Percentiles rank a stretch among this genome's conserved stretches.
phyloP scores from a whole-genome alignment of 2,797 vertebrate genomes.

The Acrossocheilus fasciatus region DNA sequence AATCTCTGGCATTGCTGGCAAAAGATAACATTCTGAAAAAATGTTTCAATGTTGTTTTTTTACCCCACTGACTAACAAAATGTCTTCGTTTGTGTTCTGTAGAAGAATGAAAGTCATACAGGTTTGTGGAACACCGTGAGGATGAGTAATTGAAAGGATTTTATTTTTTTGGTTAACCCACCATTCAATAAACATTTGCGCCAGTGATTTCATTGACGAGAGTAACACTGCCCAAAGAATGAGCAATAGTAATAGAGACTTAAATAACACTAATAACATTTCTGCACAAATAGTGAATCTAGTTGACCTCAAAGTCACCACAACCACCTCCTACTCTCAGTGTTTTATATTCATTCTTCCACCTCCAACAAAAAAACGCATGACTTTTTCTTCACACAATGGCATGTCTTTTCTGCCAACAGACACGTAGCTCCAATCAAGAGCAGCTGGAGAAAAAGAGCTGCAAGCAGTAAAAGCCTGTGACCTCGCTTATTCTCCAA shows the following conservation, averaged over 20 bases:
- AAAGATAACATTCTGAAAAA: too few relatives aligned
- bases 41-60: neutral
- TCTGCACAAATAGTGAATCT: neutral
- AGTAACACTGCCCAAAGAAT: neutral
- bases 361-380: neutral
- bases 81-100: neutral
- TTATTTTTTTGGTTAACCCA: neutral
- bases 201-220: neutral
- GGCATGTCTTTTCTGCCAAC: conserved; percentile 21
- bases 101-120: neutral
- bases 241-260: neutral
- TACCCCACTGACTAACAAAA: neutral
- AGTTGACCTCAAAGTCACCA: neutral
- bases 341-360: conserved; percentile 19
- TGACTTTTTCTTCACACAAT: neutral
- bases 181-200: neutral
- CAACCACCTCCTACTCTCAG: neutral
- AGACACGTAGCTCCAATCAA: conserved; percentile 3
- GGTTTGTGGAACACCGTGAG: neutral
- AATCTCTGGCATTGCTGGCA: too few relatives aligned
- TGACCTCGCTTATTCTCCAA: conserved; percentile 38
- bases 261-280: neutral
- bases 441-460: conserved; percentile 18
- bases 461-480: conserved; percentile 10
- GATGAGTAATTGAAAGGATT: neutral